Evolutionary conservation across 2,888 invertebrate species (phyloP).

Genomic region (Plemyria rubiginata): DNA sequence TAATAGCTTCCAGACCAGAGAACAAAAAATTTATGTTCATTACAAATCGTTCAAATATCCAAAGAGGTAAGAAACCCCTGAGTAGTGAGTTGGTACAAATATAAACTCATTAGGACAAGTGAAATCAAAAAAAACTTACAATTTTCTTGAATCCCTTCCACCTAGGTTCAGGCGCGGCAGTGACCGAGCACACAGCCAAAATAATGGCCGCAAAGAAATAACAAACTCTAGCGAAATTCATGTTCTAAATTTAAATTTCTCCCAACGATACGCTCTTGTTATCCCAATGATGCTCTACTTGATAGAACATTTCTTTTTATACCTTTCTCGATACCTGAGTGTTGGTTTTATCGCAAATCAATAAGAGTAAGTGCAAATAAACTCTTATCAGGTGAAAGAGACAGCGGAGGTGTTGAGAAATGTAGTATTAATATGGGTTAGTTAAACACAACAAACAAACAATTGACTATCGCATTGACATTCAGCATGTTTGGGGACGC

Average conservation of each 20-base stretch:
- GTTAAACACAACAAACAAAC: no score
- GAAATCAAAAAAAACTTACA: slow-evolving; percentile 14
- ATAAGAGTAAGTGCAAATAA: slow-evolving; percentile 23
- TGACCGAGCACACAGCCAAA: slow-evolving; percentile 41
- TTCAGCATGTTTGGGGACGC: no score
- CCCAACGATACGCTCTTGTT: slow-evolving; percentile 13
- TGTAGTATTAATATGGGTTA: slow-evolving; percentile 1
- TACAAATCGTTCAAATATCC: no score
- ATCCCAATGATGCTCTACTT: slow-evolving; percentile 26
- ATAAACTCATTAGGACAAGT: no score
- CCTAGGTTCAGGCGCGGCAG: slow-evolving; percentile 52
- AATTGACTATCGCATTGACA: neutral
- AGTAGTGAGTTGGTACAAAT: no score
- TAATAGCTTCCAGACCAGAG: no score
- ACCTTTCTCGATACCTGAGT: slow-evolving; percentile 21
- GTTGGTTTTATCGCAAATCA: slow-evolving; percentile 20
- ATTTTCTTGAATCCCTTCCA: slow-evolving; percentile 50
- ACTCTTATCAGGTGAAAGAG: slow-evolving; percentile 15
- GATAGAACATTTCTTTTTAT: slow-evolving; percentile 28
- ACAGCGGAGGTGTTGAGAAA: slow-evolving; percentile 15
- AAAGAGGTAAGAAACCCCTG: no score
- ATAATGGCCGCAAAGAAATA: slow-evolving; percentile 47
- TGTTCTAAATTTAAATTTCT: slow-evolving; percentile 40
- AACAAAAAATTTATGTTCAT: no score
- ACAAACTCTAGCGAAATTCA: slow-evolving; percentile 53